Evolutionary conservation across 1,140 invertebrate species (phyloP).

Genomic region (Drosophila teissieri): DNA sequence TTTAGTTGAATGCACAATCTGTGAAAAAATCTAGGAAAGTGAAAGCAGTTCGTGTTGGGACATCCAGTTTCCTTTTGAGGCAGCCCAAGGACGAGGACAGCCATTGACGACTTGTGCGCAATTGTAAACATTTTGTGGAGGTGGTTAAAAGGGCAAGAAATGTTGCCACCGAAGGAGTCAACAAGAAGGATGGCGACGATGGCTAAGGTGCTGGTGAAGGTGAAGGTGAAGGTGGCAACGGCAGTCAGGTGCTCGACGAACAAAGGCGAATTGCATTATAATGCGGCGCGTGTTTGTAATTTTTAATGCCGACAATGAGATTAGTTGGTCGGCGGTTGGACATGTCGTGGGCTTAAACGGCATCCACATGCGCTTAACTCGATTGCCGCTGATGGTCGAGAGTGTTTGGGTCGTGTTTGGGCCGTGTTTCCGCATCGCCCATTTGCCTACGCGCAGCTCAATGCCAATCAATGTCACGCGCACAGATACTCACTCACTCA

Average conservation of each 20-base stretch:
- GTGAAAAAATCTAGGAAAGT: conserved; percentile 20
- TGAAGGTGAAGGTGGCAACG: background rate
- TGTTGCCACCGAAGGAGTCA: conserved; percentile 11
- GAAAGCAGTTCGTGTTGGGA: conserved; percentile 17
- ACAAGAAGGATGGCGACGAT: background rate
- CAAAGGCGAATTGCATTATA: conserved; percentile 54
- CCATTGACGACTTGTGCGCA: conserved; percentile 33
- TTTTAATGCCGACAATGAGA: conserved; percentile 54
- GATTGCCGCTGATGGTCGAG: conserved; percentile 30
- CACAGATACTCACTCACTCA: conserved; percentile 5
- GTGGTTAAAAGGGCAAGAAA: conserved; percentile 20
- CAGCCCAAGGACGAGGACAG: conserved; percentile 27
- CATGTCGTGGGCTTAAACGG: conserved; percentile 34
- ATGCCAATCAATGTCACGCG: conserved; percentile 58
- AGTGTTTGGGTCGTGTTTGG: conserved; percentile 15
- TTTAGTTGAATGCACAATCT: conserved; percentile 40
- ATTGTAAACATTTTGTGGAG: conserved; percentile 34
- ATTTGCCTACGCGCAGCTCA: conserved; percentile 49
- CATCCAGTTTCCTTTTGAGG: conserved; percentile 6
- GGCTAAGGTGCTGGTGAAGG: too few relatives aligned
- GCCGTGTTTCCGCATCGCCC: background rate
- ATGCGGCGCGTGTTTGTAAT: conserved; percentile 52
- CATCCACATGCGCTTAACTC: conserved; percentile 54
- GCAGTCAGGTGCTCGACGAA: conserved; percentile 38
- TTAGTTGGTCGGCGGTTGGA: conserved; percentile 41